A percentile compares a stretch with the other conserved stretches of the same genome.
Conservation (phyloP, 2,797 vertebrate genomes). For the Enteromius radiatus region DNA sequence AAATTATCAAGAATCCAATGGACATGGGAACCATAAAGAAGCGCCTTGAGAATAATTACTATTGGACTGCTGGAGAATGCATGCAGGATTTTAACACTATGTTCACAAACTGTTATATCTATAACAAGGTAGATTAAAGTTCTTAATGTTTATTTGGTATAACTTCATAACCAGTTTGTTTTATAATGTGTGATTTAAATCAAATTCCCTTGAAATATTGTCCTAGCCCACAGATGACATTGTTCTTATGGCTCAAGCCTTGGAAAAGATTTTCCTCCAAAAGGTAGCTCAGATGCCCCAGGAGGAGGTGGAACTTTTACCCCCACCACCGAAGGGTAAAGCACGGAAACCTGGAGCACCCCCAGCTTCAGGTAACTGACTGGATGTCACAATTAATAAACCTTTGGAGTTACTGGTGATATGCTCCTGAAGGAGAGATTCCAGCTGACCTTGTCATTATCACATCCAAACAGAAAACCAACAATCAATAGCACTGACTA, state of each 20-base stretch:
- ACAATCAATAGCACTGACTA: conserved; percentile 85
- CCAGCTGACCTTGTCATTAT: conserved; percentile 19
- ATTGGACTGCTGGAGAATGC: conserved; percentile 97
- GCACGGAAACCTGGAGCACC: conserved; percentile 82
- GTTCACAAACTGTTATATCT: conserved; percentile 99
- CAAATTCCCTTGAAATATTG: neutral
- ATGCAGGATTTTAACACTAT: conserved; percentile 99
- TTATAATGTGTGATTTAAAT: conserved; percentile 5
- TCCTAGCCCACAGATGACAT: conserved; percentile 94
- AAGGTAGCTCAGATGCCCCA: conserved; percentile 99
- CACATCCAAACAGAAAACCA: conserved; percentile 79
- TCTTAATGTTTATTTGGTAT: neutral
- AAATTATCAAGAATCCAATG: conserved; percentile 98
- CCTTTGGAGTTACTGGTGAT: neutral
- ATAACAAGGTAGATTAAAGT: conserved; percentile 85
- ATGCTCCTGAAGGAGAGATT: neutral
- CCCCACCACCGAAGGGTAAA: conserved; percentile 93
- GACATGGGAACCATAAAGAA: conserved; percentile 99
- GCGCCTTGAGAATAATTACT: conserved; percentile 94
- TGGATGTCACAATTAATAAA: neutral
- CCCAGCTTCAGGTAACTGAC: conserved; percentile 68
- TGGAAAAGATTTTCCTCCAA: conserved; percentile 98
- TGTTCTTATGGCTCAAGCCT: conserved; percentile 95
- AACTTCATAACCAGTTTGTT: neutral
- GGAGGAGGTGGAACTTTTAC: conserved; percentile 93